Conservation (phyloP, 64 coral and sea anemone genomes). For the Pocillopora verrucosa region DNA sequence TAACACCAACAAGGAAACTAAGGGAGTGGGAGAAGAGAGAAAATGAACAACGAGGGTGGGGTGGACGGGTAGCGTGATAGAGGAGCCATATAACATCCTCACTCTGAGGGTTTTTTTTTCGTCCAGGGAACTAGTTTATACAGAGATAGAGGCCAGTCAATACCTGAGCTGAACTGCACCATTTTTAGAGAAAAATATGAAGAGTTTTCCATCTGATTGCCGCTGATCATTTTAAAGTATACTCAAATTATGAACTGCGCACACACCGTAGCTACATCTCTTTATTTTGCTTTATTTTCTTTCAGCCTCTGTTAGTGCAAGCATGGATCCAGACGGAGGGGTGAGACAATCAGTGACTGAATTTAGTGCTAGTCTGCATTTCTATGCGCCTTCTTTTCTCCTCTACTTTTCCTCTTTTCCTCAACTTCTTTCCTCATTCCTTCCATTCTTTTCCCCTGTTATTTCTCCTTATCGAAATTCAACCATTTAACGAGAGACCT, state of each 20-base stretch:
- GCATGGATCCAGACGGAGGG: background rate
- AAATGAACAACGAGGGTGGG: too few relatives aligned
- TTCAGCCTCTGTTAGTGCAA: conserved; percentile 18
- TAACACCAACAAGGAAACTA: background rate
- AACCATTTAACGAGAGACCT: background rate
- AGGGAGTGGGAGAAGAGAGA: background rate
- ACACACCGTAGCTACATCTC: background rate
- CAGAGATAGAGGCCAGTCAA: too few relatives aligned
- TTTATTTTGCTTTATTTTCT: background rate
- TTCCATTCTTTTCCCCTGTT: too few relatives aligned
- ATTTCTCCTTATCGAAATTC: background rate
- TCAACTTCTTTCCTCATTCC: background rate
- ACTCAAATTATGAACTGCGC: too few relatives aligned
- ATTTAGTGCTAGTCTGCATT: background rate
- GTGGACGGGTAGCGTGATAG: too few relatives aligned
- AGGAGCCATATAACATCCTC: too few relatives aligned
- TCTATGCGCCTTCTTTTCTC: background rate
- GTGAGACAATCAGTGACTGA: background rate
- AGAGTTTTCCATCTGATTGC: too few relatives aligned
- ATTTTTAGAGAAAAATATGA: too few relatives aligned
- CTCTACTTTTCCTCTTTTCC: background rate
- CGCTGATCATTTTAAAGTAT: too few relatives aligned
- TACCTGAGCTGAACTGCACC: too few relatives aligned
- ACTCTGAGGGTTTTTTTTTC: too few relatives aligned
- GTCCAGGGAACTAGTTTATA: too few relatives aligned